phyloP scores from a whole-genome alignment of 2,888 invertebrate species.

The Latrodectus elegans region DNA sequence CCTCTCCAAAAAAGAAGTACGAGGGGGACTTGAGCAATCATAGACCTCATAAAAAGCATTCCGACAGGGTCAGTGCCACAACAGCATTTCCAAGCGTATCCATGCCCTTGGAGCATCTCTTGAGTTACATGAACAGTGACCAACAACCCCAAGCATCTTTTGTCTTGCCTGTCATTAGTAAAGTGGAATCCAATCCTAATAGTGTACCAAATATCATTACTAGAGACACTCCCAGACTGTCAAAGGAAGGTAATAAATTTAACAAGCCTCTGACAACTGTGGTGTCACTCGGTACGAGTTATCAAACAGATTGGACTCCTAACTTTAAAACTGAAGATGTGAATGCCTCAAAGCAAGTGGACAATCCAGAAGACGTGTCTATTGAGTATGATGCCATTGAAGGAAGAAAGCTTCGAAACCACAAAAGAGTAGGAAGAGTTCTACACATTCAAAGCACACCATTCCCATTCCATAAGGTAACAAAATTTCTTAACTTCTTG shows the following conservation, averaged over 20 bases:
- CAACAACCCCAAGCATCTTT: neutral
- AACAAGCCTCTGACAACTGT: neutral
- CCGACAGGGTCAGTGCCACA: neutral
- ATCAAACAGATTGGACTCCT: neutral
- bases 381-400: conserved; percentile 57
- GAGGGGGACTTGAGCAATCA: conserved; percentile 13
- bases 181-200: neutral
- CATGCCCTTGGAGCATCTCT: conserved; percentile 48
- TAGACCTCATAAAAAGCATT: conserved; percentile 6
- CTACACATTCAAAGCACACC: conserved; percentile 17
- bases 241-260: neutral
- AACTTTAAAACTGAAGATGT: neutral
- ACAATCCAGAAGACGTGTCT: conserved; percentile 32
- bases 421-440: conserved; percentile 50
- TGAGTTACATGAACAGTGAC: conserved; percentile 55
- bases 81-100: neutral
- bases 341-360: neutral
- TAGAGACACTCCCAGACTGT: neutral
- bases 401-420: conserved; percentile 41
- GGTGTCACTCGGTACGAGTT: neutral
- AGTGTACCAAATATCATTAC: neutral
- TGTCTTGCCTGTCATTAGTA: neutral
- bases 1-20: conserved; percentile 30
- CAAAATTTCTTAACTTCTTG: too few species aligned
- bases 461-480: neutral